Evolutionary conservation across 2,113 vertebrate species (phyloP), one percentile per base, ranked within the genome.

Genomic region (Emberiza fucata): DNA sequence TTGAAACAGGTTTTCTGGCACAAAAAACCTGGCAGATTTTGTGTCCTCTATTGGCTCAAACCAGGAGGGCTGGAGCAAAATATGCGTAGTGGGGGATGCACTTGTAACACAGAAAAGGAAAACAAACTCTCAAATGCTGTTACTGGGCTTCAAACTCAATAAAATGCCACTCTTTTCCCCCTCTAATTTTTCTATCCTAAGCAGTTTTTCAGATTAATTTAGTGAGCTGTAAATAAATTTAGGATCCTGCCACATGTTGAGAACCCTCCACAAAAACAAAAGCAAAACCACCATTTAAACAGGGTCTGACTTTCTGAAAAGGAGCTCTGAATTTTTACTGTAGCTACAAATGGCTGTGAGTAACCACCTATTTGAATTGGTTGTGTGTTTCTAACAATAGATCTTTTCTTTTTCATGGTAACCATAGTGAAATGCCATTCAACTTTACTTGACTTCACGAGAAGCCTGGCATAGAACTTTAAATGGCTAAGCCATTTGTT

Each of bases 351-450:
- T 59, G 78, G 73, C 37, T 78, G 59, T 94, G 94, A 95, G 95
- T 94, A 92, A 66, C 61, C 65, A 73, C 94, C 20, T 95, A 44
- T 97, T 97, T 97, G 94, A 97, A 96, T 86, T 96, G 93, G 79
- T 96, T 91, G 53, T 88, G 51, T 86, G 48, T 78, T 94, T 95
- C 61, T 88, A 66, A 71, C 64, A 82, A 90, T 72, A 94, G 73
- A 81, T 88, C 61, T 81, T 66, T 78, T 90, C 29, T 68, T 83
- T 88, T 91, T 56, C 37, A 8, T 94, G 90, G 92, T 94, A 94
- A 94, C 89, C 86, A 83, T 88, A 89, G 53, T 86, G 69, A 92
- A 94, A 85, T 71, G 86, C 80, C 61, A 35, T 93, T 95, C 64
- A 86, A 23, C 68, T 95, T 95, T 48, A 71, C 87, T 86, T 90